Evolutionary conservation across 2,888 invertebrate genomes (phyloP), one percentile per base, ranked within the genome.

Genomic region (Cantharis lateralis): DNA sequence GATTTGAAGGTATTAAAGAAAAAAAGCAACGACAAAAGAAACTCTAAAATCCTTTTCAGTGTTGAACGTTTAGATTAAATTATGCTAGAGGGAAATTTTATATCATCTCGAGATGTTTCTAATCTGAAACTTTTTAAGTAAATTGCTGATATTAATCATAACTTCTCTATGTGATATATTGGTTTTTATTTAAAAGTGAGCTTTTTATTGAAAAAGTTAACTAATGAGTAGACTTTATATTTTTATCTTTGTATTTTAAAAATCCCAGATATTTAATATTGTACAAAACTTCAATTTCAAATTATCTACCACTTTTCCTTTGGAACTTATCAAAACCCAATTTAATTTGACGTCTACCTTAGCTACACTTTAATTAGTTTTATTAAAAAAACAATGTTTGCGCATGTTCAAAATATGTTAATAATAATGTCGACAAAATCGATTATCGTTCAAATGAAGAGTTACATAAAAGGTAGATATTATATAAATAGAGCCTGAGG

Each of bases 391-490:
- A 63, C 63, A 63, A 66, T 76, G 69, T 70, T 72, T 76, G 76
- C 76, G 76, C 76, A 76, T 76, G 76, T 76, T 76, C 76, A 15
- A 72, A 72, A 72, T 73, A 70, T 69, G 72, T 76, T 76, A 72
- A 76, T 72, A 68, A 68, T 76, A 73, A 72, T 76, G 76, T 76
- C 70, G 69, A 69, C 26, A 70, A 76, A 76, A 76, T 76, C 76
- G 76, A 76, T 76, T 70, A 70, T 68, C 68, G 69, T 76, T 76
- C 63, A 76, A 66, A 66, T 66, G 64, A 66, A 66, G 64, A 20
- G 20, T 66, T 20, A 66, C 24, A 66, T 66, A 66, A 66, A 66
- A 66, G 64, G 18, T 66, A 66, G n/a, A 66, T 63, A 16, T 63
- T 66, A 66, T 66, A 66, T n/a, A 15, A n/a, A 66, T 16, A 66